Percentiles rank a stretch among this genome's conserved stretches.
These are phyloP conservation scores for Homarus americanus DNA, from an alignment of 1,140 invertebrate species.

Conservation along the genomic window DNA sequence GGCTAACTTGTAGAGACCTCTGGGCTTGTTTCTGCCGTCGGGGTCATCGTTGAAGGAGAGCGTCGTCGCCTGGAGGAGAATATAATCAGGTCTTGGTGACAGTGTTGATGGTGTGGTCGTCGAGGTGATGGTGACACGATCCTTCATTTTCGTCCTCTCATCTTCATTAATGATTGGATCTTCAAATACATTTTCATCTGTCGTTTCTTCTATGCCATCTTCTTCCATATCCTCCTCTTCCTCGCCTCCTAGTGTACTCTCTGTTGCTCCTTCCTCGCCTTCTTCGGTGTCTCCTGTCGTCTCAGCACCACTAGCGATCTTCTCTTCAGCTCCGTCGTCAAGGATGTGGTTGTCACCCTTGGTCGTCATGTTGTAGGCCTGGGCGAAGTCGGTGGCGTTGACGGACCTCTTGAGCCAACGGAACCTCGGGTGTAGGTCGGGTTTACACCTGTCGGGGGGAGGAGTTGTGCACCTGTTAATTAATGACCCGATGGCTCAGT, in stretches of 20 bases:
- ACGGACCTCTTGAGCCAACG: constrained; percentile 74
- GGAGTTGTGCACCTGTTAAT: no score
- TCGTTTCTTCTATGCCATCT: background rate
- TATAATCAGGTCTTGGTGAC: no score
- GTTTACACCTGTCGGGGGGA: constrained; percentile 82
- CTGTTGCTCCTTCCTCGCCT: background rate
- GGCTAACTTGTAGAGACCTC: no score
- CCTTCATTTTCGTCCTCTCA: background rate
- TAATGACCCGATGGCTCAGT: background rate
- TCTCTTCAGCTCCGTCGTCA: no score
- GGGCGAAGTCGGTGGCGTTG: constrained; percentile 1
- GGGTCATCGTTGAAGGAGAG: no score
- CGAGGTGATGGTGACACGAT: no score
- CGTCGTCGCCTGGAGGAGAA: no score
- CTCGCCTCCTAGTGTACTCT: background rate
- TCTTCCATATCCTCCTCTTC: constrained; percentile 12
- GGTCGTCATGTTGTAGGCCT: background rate
- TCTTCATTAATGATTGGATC: background rate
- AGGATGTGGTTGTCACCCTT: background rate
- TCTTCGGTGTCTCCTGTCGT: no score
- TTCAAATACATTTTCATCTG: background rate
- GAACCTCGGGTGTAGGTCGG: constrained; percentile 68
- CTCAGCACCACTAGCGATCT: no score
- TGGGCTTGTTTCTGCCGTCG: no score
- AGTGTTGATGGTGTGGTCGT: no score